Base-by-base conservation (phyloP, 2,888 invertebrate species). In the Melikaiella ostensackeni region DNA sequence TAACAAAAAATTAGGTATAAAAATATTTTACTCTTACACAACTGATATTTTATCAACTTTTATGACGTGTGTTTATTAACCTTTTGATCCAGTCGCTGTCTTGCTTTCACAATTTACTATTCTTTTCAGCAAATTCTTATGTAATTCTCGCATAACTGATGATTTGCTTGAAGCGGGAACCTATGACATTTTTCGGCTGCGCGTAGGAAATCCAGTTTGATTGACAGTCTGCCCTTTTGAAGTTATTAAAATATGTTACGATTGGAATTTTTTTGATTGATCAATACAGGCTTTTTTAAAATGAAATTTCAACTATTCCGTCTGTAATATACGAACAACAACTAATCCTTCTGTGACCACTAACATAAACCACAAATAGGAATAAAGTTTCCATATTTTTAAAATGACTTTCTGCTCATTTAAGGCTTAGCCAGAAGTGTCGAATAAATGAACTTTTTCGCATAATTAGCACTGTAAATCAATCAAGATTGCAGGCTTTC, bases 81-180 rank as follows among this genome's bases (percentile, higher is more conserved):
- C 46, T 70, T 70, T 70, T 46, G 30, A 50, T 50, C n/a, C n/a
- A 50, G 19, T 70, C 46, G n/a, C 42, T 50, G 50, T 70, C 27
- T 70, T 70, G 70, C 70, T 70, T 70, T 70, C 33, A 70, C 46
- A 70, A 70, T 70, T 70, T 70, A 70, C 24, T 70, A 70, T 70
- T 70, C 50, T 70, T 70, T 70, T 30, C 50, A 70, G 46, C 46
- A 50, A 70, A 50, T 70, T 70, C 50, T 70, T 70, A 70, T 50
- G 50, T 50, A 70, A 70, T 70, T 2, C n/a, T 46, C 27, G 46
- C 30, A 50, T 33, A 70, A 50, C 24, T 24, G 24, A 19, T n/a
- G 33, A 70, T 70, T 70, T 70, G 30, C 30, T 27, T n/a, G 46
- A 70, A 70, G 33, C 11, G 11, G 30, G 70, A 50, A 50, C 50